These are phyloP conservation scores for Apostichopus leukothele DNA, from an alignment of 53 echinoderm and acorn worm genomes.

Conservation along the genomic window DNA sequence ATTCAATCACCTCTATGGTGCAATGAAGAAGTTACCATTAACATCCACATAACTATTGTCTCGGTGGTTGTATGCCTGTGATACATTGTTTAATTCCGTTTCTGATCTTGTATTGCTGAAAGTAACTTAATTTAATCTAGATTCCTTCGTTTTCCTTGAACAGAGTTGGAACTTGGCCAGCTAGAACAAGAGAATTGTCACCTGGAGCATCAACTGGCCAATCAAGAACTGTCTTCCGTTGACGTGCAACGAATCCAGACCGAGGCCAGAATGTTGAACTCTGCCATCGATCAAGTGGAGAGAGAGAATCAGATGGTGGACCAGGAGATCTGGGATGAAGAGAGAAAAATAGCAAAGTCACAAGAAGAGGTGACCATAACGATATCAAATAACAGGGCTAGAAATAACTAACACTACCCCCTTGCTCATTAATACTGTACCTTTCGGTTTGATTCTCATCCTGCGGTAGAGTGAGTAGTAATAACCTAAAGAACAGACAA, in stretches of 20 bases:
- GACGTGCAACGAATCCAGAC: conserved; percentile 90
- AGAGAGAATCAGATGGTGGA: conserved; percentile 79
- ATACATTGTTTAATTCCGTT: too few relatives aligned
- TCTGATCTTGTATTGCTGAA: too few relatives aligned
- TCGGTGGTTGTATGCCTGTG: too few relatives aligned
- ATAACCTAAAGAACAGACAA: too few relatives aligned
- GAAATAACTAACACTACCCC: too few relatives aligned
- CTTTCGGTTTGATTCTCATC: background rate
- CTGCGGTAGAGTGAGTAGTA: too few relatives aligned
- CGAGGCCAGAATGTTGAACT: conserved; percentile 75
- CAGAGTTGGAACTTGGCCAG: conserved; percentile 79
- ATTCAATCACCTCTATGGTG: too few relatives aligned
- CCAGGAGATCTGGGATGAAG: conserved; percentile 89
- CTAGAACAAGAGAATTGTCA: conserved; percentile 48
- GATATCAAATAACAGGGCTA: background rate
- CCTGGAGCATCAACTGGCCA: conserved; percentile 68
- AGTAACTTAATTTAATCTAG: too few relatives aligned
- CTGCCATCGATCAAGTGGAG: conserved; percentile 73
- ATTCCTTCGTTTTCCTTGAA: background rate
- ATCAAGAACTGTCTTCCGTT: conserved; percentile 83
- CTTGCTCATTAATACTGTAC: background rate
- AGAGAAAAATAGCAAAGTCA: conserved; percentile 83
- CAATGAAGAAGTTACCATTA: too few relatives aligned
- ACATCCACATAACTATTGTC: too few relatives aligned
- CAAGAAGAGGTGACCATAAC: conserved; percentile 70